Conservation (phyloP, 1,140 invertebrate species). For the Saccostrea glomerata region DNA sequence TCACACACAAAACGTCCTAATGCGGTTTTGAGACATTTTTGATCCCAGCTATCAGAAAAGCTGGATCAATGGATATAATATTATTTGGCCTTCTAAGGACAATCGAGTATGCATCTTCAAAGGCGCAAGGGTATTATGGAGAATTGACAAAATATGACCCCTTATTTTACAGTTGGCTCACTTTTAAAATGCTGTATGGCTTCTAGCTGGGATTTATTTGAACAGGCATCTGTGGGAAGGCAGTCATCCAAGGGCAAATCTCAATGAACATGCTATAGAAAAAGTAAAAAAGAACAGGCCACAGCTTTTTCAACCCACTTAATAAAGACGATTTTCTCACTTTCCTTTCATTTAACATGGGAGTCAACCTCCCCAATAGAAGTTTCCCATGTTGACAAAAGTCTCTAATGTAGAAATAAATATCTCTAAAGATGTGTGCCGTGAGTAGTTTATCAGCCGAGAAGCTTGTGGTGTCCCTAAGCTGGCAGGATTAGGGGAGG, state of each 20-base stretch:
- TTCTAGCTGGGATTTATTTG: conserved; percentile 15
- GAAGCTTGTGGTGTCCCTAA: conserved; percentile 7
- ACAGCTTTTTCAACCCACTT: conserved; percentile 22
- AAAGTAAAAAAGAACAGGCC: background rate
- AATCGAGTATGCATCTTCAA: conserved; percentile 14
- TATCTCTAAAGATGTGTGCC: conserved; percentile 2
- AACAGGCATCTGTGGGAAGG: conserved; percentile 19
- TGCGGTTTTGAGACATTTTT: background rate
- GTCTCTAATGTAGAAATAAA: conserved; percentile 1
- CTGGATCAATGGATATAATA: background rate
- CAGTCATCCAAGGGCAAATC: background rate
- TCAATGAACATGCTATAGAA: conserved; percentile 28
- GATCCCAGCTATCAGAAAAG: background rate
- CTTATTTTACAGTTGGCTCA: background rate
- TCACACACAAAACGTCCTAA: background rate
- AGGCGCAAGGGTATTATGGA: background rate
- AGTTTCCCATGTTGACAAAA: conserved; percentile 4
- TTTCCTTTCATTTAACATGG: conserved; percentile 7
- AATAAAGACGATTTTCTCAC: conserved; percentile 20
- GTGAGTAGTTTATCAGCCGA: background rate
- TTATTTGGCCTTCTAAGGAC: background rate
- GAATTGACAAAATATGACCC: conserved; percentile 12
- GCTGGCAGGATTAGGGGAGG: background rate
- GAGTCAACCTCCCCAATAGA: background rate
- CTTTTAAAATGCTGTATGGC: conserved; percentile 1